A percentile compares a stretch with the other conserved stretches of the same genome.
Conservation (phyloP, 2,113 vertebrate genomes). For the Naja naja region DNA sequence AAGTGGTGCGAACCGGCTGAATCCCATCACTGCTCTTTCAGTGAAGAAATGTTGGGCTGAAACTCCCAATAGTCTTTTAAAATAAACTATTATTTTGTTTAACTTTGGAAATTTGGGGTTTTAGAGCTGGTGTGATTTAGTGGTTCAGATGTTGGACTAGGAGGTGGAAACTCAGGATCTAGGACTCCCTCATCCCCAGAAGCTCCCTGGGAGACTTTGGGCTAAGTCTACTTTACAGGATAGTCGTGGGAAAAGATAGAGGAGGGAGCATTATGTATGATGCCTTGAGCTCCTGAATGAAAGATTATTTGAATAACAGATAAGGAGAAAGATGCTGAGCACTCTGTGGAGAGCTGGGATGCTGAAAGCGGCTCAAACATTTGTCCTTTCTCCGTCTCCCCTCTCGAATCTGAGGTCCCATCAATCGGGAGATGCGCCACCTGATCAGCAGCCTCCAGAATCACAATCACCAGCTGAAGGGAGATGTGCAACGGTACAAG, state of each 20-base stretch:
- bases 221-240: neutral
- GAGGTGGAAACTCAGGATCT: neutral
- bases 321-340: neutral
- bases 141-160: neutral
- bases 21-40: too few species aligned
- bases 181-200: neutral
- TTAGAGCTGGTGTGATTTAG: neutral
- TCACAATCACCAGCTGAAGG: conserved; percentile 92
- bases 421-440: conserved; percentile 93
- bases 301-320: neutral
- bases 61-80: neutral
- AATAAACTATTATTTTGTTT: neutral
- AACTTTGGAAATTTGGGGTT: neutral
- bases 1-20: too few species aligned
- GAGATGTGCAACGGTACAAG: conserved; percentile 90
- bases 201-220: neutral
- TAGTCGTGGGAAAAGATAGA: neutral
- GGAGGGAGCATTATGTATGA: neutral
- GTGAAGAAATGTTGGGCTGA: neutral
- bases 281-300: too few species aligned
- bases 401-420: conserved; percentile 75
- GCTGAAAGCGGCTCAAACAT: neutral
- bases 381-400: neutral
- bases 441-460: conserved; percentile 93
- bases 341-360: neutral